Evolutionary conservation across 2,113 vertebrate genomes (phyloP).

Genomic region (Macroglossus sobrinus): DNA sequence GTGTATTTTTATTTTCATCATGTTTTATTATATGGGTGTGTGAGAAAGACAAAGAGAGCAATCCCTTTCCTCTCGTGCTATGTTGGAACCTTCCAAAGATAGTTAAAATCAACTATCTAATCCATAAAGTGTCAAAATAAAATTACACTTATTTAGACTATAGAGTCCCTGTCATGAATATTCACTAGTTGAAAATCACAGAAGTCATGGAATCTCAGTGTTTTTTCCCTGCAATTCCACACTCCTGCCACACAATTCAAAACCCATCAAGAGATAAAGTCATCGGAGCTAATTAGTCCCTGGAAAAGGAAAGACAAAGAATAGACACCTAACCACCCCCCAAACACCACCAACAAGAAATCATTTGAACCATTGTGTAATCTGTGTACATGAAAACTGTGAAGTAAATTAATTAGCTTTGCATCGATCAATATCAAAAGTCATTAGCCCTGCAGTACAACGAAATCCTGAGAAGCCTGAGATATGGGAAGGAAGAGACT

Average conservation of each 20-base stretch:
- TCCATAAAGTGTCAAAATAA: background rate
- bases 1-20: background rate
- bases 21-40: background rate
- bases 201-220: background rate
- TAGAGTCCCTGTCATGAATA: background rate
- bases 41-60: background rate
- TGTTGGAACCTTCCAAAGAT: background rate
- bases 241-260: background rate
- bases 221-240: background rate
- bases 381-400: slow-evolving; percentile 56
- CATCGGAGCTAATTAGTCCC: slow-evolving; percentile 24
- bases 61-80: background rate
- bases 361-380: background rate
- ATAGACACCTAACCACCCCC: background rate
- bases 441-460: slow-evolving; percentile 8
- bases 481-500: slow-evolving; percentile 7
- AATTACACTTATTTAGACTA: background rate
- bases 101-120: background rate
- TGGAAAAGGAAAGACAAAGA: background rate
- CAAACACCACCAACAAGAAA: background rate
- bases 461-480: slow-evolving; percentile 60
- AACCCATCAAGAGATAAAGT: slow-evolving; percentile 11
- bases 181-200: background rate
- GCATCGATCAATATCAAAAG: slow-evolving; percentile 41
- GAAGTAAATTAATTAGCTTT: slow-evolving; percentile 72